Conservation (phyloP, 2,113 vertebrate species). For the Pelecanus crispus region DNA sequence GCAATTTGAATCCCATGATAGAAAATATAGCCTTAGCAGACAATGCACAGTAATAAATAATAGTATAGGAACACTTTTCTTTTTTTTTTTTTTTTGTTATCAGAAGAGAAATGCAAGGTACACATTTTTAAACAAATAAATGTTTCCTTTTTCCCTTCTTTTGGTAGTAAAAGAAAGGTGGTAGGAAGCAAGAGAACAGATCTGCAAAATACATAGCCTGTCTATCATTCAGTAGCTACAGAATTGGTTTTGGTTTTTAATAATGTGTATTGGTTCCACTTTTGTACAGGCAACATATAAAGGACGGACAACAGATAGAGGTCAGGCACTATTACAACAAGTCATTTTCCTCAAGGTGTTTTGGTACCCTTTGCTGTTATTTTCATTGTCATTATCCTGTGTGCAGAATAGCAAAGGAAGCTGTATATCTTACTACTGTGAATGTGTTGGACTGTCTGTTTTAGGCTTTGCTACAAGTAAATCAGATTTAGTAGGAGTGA, state of each 20-base stretch:
- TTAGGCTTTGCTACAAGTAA: slow-evolving; percentile 38
- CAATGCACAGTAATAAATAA: slow-evolving; percentile 59
- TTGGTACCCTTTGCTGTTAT: not conserved
- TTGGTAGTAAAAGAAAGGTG: slow-evolving; percentile 20
- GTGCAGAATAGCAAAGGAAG: slow-evolving; percentile 30
- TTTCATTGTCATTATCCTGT: slow-evolving; percentile 31
- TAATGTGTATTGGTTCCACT: slow-evolving; percentile 24
- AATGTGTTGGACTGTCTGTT: slow-evolving; percentile 38
- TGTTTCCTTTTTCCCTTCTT: slow-evolving; percentile 57
- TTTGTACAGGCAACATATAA: not conserved
- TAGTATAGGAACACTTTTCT: not conserved
- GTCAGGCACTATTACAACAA: slow-evolving; percentile 33
- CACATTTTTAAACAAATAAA: slow-evolving; percentile 62
- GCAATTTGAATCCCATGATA: slow-evolving; percentile 70
- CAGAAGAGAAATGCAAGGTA: slow-evolving; percentile 45
- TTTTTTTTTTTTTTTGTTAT: not conserved
- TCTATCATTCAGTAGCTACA: not conserved
- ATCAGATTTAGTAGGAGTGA: slow-evolving; percentile 49
- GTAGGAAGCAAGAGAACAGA: slow-evolving; percentile 3
- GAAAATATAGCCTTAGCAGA: slow-evolving; percentile 55
- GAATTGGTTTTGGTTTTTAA: slow-evolving; percentile 64
- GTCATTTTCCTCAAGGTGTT: slow-evolving; percentile 25
- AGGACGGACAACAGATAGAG: slow-evolving; percentile 11
- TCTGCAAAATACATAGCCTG: slow-evolving; percentile 9
- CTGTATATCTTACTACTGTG: not conserved